These are phyloP conservation scores for Antigone vipio DNA, from an alignment of 2,113 vertebrate genomes.

Conservation along the genomic window DNA sequence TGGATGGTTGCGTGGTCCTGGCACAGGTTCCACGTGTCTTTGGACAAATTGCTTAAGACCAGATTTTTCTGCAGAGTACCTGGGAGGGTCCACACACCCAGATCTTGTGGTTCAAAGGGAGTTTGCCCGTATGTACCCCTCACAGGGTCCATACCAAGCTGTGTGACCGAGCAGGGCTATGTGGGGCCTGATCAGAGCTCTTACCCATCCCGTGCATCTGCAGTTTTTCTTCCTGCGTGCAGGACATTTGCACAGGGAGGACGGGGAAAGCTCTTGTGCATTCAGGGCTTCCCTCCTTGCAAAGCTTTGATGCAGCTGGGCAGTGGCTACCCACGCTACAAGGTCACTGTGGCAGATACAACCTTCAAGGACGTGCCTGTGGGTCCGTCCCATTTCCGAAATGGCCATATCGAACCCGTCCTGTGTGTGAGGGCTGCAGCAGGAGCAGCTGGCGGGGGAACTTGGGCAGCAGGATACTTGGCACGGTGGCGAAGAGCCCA, in stretches of 20 bases:
- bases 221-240: background rate
- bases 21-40: background rate
- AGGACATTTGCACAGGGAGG: background rate
- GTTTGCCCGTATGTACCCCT: background rate
- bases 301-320: background rate
- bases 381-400: background rate
- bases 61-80: background rate
- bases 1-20: background rate
- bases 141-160: background rate
- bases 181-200: background rate
- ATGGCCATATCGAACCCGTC: background rate
- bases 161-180: background rate
- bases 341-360: background rate
- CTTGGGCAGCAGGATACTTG: background rate
- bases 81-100: background rate
- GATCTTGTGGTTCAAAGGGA: background rate
- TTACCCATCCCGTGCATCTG: background rate
- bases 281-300: background rate
- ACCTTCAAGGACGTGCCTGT: accelerated
- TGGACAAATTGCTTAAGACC: background rate
- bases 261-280: background rate
- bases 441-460: accelerated
- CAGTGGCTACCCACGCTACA: accelerated
- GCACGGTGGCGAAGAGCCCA: background rate
- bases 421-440: background rate